These are phyloP conservation scores for Listrodromus nycthemerus DNA, from an alignment of 2,888 invertebrate species.

Conservation along the genomic window DNA sequence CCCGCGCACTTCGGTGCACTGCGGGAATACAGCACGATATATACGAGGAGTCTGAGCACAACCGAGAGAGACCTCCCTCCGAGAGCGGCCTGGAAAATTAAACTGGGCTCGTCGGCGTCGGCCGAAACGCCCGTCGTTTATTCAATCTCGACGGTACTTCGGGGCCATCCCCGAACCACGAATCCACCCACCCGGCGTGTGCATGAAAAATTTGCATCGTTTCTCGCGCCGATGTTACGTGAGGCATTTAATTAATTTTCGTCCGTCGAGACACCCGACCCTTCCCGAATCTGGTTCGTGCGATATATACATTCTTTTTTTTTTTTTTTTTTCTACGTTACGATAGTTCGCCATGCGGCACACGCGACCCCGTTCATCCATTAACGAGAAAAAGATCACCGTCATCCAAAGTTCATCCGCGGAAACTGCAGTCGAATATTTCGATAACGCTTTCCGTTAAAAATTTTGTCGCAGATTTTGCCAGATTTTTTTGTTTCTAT, in stretches of 20 bases:
- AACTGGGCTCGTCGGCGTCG: constrained; percentile 17
- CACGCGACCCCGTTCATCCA: not conserved
- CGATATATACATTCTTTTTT: constrained; percentile 3
- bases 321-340: not conserved
- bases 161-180: not conserved
- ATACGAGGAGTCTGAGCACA: constrained; percentile 3
- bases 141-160: constrained; percentile 25
- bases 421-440: not conserved
- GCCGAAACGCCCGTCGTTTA: constrained; percentile 25
- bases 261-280: constrained; percentile 19
- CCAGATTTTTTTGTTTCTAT: too few species aligned
- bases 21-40: not conserved
- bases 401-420: not conserved
- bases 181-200: constrained; percentile 14
- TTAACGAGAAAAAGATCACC: not conserved
- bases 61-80: not conserved
- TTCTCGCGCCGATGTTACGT: constrained; percentile 27
- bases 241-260: constrained; percentile 55
- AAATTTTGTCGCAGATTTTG: not conserved
- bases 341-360: not conserved
- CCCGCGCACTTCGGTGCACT: not conserved
- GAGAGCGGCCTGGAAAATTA: constrained; percentile 18
- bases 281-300: not conserved
- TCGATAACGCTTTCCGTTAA: not conserved
- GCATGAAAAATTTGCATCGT: constrained; percentile 48